Evolutionary conservation across 2,888 invertebrate species (phyloP), one percentile per base, ranked within the genome.

Genomic region (Metellina segmentata): DNA sequence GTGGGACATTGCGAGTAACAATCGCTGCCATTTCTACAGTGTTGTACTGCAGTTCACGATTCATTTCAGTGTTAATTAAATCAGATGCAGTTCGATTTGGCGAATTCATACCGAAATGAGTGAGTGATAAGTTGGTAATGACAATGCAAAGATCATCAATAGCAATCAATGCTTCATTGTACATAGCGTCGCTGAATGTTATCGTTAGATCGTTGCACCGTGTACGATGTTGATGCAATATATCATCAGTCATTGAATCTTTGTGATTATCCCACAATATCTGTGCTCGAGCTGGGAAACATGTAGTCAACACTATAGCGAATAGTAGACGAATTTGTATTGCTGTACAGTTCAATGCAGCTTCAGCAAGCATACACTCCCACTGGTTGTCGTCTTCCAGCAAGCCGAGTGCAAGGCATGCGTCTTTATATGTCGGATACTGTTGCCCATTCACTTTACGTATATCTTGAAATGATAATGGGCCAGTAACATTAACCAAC

Each of bases 1-100:
- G 71, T 82, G 82, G 82, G 82, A 85, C 74, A 85, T 85, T 85
- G 75, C 85, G 85, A 75, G 85, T 75, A 85, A 85, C 61, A 85
- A 85, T 85, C 75, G 85, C 85, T 75, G 85, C 75, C 85, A 85
- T 85, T 85, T 85, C 75, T 75, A 13, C 75, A 72, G 75, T 85
- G 34, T 75, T 53, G 61, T 61, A 85, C 16, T 85, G 75, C 20
- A 85, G 85, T 75, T 85, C 85, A 74, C 85, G 85, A 85, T 53
- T 74, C n/a, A n/a, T 16, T 61, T n/a, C n/a, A n/a, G n/a, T n/a
- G n/a, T n/a, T n/a, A n/a, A n/a, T n/a, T n/a, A n/a, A n/a, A n/a
- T n/a, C n/a, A n/a, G n/a, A n/a, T n/a, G n/a, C n/a, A n/a, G n/a
- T n/a, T n/a, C n/a, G n/a, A n/a, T n/a, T n/a, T n/a, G n/a, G n/a